Percentiles rank a stretch among this genome's conserved stretches.
These are phyloP conservation scores for Hesperophylax magnus DNA, from an alignment of 1,140 invertebrate genomes.

Conservation along the genomic window DNA sequence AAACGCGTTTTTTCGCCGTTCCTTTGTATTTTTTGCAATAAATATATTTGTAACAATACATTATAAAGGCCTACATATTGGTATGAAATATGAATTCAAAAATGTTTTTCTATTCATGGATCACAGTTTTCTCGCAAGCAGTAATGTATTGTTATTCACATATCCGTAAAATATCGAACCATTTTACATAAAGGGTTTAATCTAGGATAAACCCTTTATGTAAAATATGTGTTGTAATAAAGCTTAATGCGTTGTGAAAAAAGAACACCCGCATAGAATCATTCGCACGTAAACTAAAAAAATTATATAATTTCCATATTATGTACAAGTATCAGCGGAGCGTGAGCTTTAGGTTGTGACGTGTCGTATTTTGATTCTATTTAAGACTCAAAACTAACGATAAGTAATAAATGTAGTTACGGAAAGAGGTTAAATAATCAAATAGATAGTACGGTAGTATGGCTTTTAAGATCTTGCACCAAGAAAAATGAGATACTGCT, in stretches of 20 bases:
- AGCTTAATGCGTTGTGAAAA: slow-evolving; percentile 20
- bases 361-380: too few relatives aligned
- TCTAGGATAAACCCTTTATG: slow-evolving; percentile 29
- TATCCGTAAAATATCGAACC: slow-evolving; percentile 18
- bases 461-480: too few relatives aligned
- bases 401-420: too few relatives aligned
- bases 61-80: too few relatives aligned
- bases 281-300: slow-evolving; percentile 21
- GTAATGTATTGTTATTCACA: slow-evolving; percentile 5
- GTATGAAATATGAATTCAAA: neutral
- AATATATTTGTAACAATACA: too few relatives aligned
- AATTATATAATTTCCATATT: slow-evolving; percentile 29
- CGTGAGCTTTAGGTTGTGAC: too few relatives aligned
- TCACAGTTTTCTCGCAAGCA: slow-evolving; percentile 10
- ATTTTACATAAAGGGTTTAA: slow-evolving; percentile 38
- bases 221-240: slow-evolving; percentile 33
- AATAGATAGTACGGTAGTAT: too few relatives aligned
- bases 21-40: too few relatives aligned
- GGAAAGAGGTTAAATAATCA: too few relatives aligned
- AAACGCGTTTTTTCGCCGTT: too few relatives aligned
- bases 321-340: neutral
- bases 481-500: too few relatives aligned
- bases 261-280: slow-evolving; percentile 21
- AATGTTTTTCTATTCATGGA: neutral
- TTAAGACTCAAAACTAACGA: too few relatives aligned